Conservation (phyloP, 2,113 vertebrate species). For the Natator depressus region DNA sequence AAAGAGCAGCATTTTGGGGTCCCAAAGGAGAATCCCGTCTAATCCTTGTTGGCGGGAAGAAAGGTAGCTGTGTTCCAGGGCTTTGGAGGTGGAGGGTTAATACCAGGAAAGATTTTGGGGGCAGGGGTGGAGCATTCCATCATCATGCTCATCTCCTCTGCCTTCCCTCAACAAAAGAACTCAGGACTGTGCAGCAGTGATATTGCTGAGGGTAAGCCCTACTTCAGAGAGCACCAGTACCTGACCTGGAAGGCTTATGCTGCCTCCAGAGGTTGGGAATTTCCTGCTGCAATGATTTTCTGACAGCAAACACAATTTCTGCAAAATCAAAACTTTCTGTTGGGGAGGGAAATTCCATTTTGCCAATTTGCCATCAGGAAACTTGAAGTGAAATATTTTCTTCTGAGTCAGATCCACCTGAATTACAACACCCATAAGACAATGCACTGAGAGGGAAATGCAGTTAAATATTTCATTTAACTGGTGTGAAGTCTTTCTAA, state of each 20-base stretch:
- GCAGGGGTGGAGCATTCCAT: not conserved
- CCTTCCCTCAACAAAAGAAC: not conserved
- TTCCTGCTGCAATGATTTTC: not conserved
- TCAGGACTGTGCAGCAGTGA: too few relatives aligned
- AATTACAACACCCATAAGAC: not conserved
- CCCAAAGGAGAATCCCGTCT: not conserved
- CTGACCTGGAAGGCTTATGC: not conserved
- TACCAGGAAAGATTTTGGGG: not conserved
- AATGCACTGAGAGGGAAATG: not conserved
- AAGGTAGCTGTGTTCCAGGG: not conserved
- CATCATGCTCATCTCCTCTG: not conserved
- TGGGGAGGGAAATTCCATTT: too few relatives aligned
- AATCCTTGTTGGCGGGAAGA: not conserved
- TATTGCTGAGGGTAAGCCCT: not conserved
- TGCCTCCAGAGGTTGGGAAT: not conserved
- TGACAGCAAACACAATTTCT: not conserved
- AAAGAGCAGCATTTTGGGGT: not conserved
- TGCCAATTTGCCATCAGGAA: not conserved
- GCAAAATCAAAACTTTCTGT: not conserved
- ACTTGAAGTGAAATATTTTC: not conserved
- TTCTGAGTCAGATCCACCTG: not conserved
- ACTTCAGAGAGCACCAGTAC: too few relatives aligned
- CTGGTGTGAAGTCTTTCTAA: not conserved
- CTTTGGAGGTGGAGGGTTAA: not conserved
- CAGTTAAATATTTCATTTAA: not conserved